Conservation (phyloP, 2,888 invertebrate species). For the Coenonympha arcania region DNA sequence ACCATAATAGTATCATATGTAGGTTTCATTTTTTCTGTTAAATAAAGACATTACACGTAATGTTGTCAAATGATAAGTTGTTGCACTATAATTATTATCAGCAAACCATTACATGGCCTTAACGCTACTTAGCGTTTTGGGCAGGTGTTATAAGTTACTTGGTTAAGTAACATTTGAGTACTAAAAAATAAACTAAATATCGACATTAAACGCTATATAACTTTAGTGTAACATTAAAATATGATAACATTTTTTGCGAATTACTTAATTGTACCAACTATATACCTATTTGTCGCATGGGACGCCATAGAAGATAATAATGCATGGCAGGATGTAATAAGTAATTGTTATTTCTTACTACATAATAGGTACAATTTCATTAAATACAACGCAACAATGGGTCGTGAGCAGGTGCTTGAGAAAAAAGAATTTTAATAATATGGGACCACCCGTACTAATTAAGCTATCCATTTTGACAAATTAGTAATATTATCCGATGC, state of each 20-base stretch:
- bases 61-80: constrained; percentile 4
- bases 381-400: neutral
- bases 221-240: constrained; percentile 3
- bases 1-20: too few species aligned
- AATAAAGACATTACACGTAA: constrained; percentile 9
- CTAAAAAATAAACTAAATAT: constrained; percentile 5
- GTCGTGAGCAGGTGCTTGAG: neutral
- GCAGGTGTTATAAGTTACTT: neutral
- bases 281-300: neutral
- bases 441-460: neutral
- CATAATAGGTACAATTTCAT: neutral
- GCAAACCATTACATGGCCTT: neutral
- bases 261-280: too few species aligned
- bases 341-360: neutral
- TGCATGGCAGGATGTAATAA: neutral
- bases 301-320: neutral
- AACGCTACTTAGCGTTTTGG: constrained; percentile 4
- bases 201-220: constrained; percentile 2
- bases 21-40: constrained; percentile 4
- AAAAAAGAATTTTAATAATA: neutral
- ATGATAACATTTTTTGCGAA: neutral
- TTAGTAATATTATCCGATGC: too few species aligned
- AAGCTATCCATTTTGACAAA: neutral
- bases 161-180: constrained; percentile 8
- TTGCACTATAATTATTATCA: constrained; percentile 5